phyloP scores from a whole-genome alignment of 2,113 vertebrate species.

The Nerophis lumbriciformis region DNA sequence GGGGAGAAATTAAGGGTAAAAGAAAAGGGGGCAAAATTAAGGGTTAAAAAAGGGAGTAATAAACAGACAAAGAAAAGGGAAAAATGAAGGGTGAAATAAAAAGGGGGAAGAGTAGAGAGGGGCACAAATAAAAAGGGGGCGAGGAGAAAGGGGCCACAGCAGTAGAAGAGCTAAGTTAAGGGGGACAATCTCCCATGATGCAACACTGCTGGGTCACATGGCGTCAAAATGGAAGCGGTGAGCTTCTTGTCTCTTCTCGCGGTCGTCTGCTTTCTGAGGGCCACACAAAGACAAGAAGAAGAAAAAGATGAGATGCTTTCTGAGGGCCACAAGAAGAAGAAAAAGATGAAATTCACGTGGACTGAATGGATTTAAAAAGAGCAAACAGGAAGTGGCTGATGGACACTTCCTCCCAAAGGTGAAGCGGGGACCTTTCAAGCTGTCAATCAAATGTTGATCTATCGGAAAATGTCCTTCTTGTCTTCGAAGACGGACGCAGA shows the following conservation, averaged over 20 bases:
- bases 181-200: conserved; percentile 15
- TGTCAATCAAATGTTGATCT: conserved; percentile 36
- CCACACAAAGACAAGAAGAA: conserved; percentile 3
- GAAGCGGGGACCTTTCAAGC: neutral
- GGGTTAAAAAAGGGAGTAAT: too few relatives aligned
- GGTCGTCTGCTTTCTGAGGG: conserved; percentile 94
- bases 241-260: conserved; percentile 96
- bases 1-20: too few relatives aligned
- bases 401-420: neutral
- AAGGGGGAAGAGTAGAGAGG: too few relatives aligned
- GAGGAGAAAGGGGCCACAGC: neutral
- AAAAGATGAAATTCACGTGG: neutral
- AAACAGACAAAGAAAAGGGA: too few relatives aligned
- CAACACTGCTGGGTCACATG: conserved; percentile 77
- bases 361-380: neutral
- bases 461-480: too few relatives aligned
- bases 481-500: too few relatives aligned
- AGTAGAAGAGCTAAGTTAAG: neutral
- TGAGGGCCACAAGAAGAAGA: too few relatives aligned
- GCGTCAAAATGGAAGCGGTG: conserved; percentile 99
- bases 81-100: too few relatives aligned
- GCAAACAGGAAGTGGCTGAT: neutral
- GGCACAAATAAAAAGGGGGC: too few relatives aligned
- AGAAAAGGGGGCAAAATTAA: too few relatives aligned
- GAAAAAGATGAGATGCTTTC: too few relatives aligned